Evolutionary conservation across 2,797 vertebrate genomes (phyloP).

Genomic region (Phrynocephalus vlangalii): DNA sequence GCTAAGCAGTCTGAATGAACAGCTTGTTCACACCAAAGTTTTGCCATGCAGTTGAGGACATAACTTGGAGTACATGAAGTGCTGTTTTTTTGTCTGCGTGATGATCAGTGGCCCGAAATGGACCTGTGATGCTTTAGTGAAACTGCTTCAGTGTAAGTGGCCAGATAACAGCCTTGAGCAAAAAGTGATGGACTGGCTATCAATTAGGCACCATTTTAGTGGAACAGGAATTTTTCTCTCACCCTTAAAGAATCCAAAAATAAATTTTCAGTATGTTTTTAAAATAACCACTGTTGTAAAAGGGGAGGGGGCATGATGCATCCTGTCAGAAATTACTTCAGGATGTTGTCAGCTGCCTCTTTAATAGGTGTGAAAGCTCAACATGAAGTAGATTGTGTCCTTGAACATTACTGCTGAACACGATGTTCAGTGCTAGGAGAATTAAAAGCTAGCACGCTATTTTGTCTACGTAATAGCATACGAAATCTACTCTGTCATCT

Average conservation of each 20-base stretch:
- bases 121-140: neutral
- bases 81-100: neutral
- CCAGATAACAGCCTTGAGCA: neutral
- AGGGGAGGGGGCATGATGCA: neutral
- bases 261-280: neutral
- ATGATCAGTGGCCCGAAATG: neutral
- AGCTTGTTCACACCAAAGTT: no score
- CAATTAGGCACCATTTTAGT: neutral
- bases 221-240: neutral
- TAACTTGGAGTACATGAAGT: neutral
- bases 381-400: neutral
- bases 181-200: neutral
- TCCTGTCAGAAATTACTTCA: slow-evolving; percentile 15
- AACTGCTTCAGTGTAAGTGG: neutral
- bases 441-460: neutral
- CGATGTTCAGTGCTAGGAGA: neutral
- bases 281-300: slow-evolving; percentile 11
- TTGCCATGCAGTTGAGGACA: neutral
- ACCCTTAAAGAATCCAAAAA: slow-evolving; percentile 4
- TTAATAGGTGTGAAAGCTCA: slow-evolving; percentile 29
- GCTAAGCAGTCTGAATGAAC: neutral
- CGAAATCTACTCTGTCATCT: neutral
- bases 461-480: neutral
- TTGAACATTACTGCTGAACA: slow-evolving; percentile 14
- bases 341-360: slow-evolving; percentile 14